Conservation (phyloP, 2,797 vertebrate genomes). For the Botia almorhae region DNA sequence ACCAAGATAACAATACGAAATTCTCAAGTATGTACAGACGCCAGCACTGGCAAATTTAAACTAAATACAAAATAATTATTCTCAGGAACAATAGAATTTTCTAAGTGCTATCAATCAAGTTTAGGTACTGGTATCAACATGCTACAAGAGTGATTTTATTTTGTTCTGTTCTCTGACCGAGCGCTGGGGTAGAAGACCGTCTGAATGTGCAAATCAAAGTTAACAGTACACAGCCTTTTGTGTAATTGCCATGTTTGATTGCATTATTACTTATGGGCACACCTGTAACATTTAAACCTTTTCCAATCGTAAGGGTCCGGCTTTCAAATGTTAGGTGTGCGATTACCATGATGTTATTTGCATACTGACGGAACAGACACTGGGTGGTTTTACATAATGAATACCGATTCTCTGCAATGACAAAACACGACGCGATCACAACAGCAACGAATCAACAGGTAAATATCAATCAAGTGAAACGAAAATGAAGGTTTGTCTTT, state of each 20-base stretch:
- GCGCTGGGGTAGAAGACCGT: slow-evolving; percentile 63
- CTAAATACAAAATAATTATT: slow-evolving; percentile 68
- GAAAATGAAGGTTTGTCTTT: slow-evolving; percentile 2
- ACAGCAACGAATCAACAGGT: background rate
- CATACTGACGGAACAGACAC: slow-evolving; percentile 24
- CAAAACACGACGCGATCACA: background rate
- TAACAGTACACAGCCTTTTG: slow-evolving; percentile 83
- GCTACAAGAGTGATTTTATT: slow-evolving; percentile 74
- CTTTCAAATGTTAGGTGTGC: slow-evolving; percentile 19
- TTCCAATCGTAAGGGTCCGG: slow-evolving; percentile 3
- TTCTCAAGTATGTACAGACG: slow-evolving; percentile 70
- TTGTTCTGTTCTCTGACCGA: slow-evolving; percentile 57
- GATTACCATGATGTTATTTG: slow-evolving; percentile 40
- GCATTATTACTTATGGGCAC: slow-evolving; percentile 70
- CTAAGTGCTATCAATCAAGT: slow-evolving; percentile 53
- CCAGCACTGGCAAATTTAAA: slow-evolving; percentile 59
- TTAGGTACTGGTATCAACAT: slow-evolving; percentile 62
- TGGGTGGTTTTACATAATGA: slow-evolving; percentile 13
- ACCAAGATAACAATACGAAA: slow-evolving; percentile 65
- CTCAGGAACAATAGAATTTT: slow-evolving; percentile 48
- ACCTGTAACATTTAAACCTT: slow-evolving; percentile 8
- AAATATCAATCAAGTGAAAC: background rate
- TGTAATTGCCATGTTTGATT: slow-evolving; percentile 76
- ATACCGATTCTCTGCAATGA: slow-evolving; percentile 53
- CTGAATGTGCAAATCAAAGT: slow-evolving; percentile 75